phyloP scores from a whole-genome alignment of 2,797 vertebrate species.

The Trichosurus vulpecula region DNA sequence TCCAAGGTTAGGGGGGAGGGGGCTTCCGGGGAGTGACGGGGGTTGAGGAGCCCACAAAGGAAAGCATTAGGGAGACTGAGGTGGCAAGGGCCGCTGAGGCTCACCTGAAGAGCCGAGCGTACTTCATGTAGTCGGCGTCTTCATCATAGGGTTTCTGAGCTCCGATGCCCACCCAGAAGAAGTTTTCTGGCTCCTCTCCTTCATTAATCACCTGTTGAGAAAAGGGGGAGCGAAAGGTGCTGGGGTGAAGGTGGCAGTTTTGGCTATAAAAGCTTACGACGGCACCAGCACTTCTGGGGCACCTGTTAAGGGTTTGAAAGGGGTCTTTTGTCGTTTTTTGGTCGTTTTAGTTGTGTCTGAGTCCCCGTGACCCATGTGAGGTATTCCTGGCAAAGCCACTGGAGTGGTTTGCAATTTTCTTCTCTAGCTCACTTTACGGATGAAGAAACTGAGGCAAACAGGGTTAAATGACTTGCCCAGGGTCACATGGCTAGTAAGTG shows the following conservation, averaged over 20 bases:
- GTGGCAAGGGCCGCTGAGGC: neutral
- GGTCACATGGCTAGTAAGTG: neutral
- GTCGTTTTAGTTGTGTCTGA: neutral
- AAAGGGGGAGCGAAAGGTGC: neutral
- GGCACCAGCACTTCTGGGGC: neutral
- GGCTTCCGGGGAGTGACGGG: rapidly evolving
- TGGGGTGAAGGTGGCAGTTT: neutral
- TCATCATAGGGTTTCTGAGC: constrained; percentile 95
- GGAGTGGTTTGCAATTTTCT: neutral
- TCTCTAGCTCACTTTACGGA: neutral
- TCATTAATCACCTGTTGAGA: constrained; percentile 93
- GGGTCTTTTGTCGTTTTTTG: neutral
- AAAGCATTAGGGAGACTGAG: neutral
- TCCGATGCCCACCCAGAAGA: constrained; percentile 99
- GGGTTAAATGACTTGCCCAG: neutral
- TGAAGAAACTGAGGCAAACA: neutral
- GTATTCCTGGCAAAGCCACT: neutral
- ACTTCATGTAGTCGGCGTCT: constrained; percentile 97
- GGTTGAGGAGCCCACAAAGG: neutral
- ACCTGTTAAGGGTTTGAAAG: no score
- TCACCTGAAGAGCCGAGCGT: constrained; percentile 95
- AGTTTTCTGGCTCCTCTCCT: constrained; percentile 98
- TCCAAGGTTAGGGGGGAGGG: neutral
- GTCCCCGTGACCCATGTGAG: neutral
- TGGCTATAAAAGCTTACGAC: neutral